These are phyloP conservation scores for Noctua comes DNA, from an alignment of 2,888 invertebrate species.

Conservation along the genomic window DNA sequence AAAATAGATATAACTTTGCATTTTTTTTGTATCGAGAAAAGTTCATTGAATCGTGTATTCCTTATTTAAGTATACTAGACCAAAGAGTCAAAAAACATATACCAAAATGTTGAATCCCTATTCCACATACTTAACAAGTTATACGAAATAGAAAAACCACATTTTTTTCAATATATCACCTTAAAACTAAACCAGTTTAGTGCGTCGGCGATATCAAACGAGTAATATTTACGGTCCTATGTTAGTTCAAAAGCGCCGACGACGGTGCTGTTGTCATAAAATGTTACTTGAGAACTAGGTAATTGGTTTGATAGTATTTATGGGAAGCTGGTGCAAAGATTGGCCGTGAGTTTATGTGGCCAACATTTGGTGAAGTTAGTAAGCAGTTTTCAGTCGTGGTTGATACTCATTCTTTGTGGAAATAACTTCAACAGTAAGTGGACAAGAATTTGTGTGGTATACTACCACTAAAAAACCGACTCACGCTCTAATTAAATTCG, in stretches of 20 bases:
- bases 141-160: too few species aligned
- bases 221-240: constrained; percentile 52
- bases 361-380: background rate
- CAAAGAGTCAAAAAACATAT: too few species aligned
- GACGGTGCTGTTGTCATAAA: constrained; percentile 50
- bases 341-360: background rate
- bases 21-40: too few species aligned
- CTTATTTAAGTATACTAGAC: too few species aligned
- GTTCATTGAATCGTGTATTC: too few species aligned
- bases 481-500: too few species aligned
- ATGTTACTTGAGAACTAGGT: constrained; percentile 33
- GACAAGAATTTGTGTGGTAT: background rate
- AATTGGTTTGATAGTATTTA: constrained; percentile 42
- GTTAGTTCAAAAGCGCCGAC: constrained; percentile 56
- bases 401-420: background rate
- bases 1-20: too few species aligned
- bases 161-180: too few species aligned
- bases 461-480: too few species aligned
- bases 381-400: background rate
- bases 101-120: too few species aligned
- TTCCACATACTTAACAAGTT: too few species aligned
- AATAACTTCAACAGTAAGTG: background rate
- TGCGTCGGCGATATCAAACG: constrained; percentile 57
- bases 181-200: constrained; percentile 16
- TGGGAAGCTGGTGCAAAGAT: constrained; percentile 8